Base-by-base conservation (phyloP, 1,140 invertebrate species). In the Diachasma alloeum region DNA sequence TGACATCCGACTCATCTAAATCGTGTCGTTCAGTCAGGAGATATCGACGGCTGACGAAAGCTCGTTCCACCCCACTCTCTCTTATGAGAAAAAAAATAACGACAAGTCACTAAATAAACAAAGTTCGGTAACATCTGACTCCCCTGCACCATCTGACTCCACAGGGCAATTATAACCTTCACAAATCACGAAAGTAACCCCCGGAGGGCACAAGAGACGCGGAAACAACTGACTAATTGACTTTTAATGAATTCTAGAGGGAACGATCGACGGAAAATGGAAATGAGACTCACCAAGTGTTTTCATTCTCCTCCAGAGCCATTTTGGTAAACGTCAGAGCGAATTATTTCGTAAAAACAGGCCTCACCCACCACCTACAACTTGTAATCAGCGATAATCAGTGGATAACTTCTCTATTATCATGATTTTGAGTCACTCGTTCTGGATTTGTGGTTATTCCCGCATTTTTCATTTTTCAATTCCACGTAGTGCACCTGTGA, bases 281-380 rank as follows among this genome's bases (percentile, higher is more conserved):
- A 76, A 48, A 15, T 70, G 10, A n/a, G 31, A 76, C 86, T 89
- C 86, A 93, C 92, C 92, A 93, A 82, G 92, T 92, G 81, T 89
- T 92, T 83, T 92, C 91, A 70, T 92, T 91, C 78, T 91, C 90
- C 74, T 92, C 90, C 79, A 88, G 83, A 86, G 91, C 89, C 92
- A 92, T 93, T 86, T 86, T 83, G 77, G 53, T 69, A 75, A 80
- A 42, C 48, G 48, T 53, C 48, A 53, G 48, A 53, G 17, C n/a
- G 6, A 53, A 17, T 4, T 53, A 17, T 53, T 53, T 17, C n/a
- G 6, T 17, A 19, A 17, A 17, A 17, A 19, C 13, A 19, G 5
- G 15, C 9, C 17, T 53, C 17, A 53, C 11, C n/a, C 9, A 15
- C 11, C 3, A 46, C 31, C 31, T 46, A 15, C 44, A 46, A 46